Evolutionary conservation across 2,113 vertebrate genomes (phyloP), one percentile per base, ranked within the genome.

Genomic region (Geococcyx californianus): DNA sequence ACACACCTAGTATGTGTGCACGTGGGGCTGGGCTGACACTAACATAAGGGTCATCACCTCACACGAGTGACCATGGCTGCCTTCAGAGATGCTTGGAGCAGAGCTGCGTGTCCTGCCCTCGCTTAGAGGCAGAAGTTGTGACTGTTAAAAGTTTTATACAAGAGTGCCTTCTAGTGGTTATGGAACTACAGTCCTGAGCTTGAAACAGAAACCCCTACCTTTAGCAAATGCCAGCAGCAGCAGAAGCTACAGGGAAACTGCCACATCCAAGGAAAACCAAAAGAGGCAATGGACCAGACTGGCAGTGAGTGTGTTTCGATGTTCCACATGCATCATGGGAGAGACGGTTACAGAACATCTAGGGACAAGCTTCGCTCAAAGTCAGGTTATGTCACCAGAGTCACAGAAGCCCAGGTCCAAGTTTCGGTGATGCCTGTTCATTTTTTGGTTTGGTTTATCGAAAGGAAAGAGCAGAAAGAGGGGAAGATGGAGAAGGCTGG

Each of bases 81-180:
- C 68, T 86, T 72, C 16, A 76, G 72, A 82, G 76, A 82, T 34
- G 82, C 90, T 66, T n/a, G 55, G 34, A 84, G 66, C 55, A 63
- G 17, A 54, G 10, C 63, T 79, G 84, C 72, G 7, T 56, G 44
- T 47, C 73, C 25, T 54, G 25, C 17, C 42, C 58, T 31, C 42
- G 8, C 36, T 34, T 7, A 3, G 55, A 40, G 29, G 49, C 29
- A 36, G 11, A 15, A 13, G 49, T 72, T 28, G 56, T 5, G 13
- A 82, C 63, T 24, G 49, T 26, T 23, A 34, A 24, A 94, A 85
- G n/a, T 28, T 92, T 97, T 75, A 97, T 97, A 92, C 97, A 79
- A 93, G 85, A 97, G 97, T 82, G 95, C 97, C 97, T 96, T 96
- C 97, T 97, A 97, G 97, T 83, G 97, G 97, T 11, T 56, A 28